Conservation (phyloP, 2,113 vertebrate genomes). For the Nibea albiflora region DNA sequence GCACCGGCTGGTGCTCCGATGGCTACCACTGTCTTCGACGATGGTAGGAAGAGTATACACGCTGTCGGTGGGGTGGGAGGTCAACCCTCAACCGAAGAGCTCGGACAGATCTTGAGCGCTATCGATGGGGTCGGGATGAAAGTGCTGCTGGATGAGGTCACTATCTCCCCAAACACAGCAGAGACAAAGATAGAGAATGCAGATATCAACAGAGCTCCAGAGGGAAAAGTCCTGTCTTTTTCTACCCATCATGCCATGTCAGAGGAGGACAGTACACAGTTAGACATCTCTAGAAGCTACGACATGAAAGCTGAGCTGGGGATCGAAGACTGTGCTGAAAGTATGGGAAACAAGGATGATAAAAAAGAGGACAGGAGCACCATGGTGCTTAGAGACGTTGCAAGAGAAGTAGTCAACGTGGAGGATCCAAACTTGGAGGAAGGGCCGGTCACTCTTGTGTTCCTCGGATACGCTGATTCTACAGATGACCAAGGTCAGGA, state of each 20-base stretch:
- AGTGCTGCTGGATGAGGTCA: conserved; percentile 65
- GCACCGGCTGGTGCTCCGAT: conserved; percentile 3
- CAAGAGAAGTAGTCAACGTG: conserved; percentile 7
- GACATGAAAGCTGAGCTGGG: neutral
- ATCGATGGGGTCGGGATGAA: conserved; percentile 70
- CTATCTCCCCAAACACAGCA: conserved; percentile 18
- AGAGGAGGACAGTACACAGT: neutral
- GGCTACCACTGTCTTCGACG: conserved; percentile 71
- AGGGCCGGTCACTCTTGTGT: conserved; percentile 76
- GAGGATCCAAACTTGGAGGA: conserved; percentile 60
- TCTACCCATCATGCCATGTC: neutral
- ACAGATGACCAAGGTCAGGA: neutral
- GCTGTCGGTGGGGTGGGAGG: conserved; percentile 23
- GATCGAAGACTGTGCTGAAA: conserved; percentile 1
- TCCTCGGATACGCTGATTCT: conserved; percentile 75
- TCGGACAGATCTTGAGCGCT: conserved; percentile 71
- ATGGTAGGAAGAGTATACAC: conserved; percentile 77
- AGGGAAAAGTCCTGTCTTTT: conserved; percentile 1
- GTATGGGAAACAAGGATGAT: neutral
- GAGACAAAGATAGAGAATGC: neutral
- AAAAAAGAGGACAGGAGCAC: neutral
- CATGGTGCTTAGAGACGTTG: neutral
- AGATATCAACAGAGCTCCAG: neutral
- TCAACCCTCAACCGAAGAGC: conserved; percentile 73
- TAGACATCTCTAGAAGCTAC: neutral